Evolutionary conservation across 2,888 invertebrate genomes (phyloP).

Genomic region (Pterobdella sp.): DNA sequence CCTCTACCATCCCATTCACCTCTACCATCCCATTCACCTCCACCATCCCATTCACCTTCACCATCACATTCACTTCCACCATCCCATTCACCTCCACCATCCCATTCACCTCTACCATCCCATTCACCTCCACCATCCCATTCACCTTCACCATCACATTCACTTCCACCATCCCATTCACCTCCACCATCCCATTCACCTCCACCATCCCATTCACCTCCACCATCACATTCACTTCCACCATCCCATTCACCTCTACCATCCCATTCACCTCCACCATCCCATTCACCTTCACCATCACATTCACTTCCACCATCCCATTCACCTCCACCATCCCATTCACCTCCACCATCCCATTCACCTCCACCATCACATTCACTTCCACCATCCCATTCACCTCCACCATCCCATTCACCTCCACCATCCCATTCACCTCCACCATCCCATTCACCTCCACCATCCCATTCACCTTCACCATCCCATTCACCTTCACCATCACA

Average conservation of each 20-base stretch:
- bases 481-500: not conserved
- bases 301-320: not conserved
- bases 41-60: no score
- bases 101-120: no score
- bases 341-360: not conserved
- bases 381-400: not conserved
- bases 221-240: not conserved
- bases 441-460: not conserved
- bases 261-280: not conserved
- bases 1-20: no score
- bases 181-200: not conserved
- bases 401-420: not conserved
- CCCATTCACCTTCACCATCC: not conserved
- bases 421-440: not conserved
- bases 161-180: not conserved
- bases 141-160: no score
- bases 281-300: not conserved
- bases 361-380: not conserved
- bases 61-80: no score
- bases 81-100: no score
- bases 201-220: not conserved
- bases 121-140: no score
- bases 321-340: not conserved
- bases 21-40: no score
- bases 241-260: not conserved